These are phyloP conservation scores for Triplophysa tibetana DNA, from an alignment of 2,113 vertebrate genomes.

Conservation along the genomic window DNA sequence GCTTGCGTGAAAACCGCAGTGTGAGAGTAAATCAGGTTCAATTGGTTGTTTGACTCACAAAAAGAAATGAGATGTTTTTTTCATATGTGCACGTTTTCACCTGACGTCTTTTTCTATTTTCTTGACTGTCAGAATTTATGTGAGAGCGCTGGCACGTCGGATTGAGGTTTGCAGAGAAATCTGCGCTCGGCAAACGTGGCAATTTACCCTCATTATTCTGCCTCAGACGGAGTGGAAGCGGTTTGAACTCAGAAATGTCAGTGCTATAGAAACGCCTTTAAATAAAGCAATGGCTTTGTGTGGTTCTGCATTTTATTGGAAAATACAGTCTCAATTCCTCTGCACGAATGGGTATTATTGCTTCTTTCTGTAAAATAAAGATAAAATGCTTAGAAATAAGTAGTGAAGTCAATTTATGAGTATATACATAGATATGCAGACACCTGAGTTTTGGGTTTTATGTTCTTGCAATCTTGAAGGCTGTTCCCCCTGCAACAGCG, in stretches of 20 bases:
- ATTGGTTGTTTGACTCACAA: background rate
- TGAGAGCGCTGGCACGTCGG: background rate
- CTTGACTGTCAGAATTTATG: background rate
- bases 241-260: slow-evolving; percentile 18
- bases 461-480: background rate
- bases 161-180: background rate
- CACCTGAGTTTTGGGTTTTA: background rate
- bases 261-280: background rate
- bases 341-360: background rate
- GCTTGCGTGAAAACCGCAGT: no score
- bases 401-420: no score
- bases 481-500: background rate
- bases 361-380: background rate
- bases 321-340: background rate
- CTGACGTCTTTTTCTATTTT: background rate
- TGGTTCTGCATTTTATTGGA: background rate
- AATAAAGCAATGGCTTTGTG: slow-evolving; percentile 9
- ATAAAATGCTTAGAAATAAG: background rate
- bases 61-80: background rate
- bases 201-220: slow-evolving; percentile 11
- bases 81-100: background rate
- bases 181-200: background rate
- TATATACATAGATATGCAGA: background rate
- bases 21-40: background rate
- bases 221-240: background rate